Evolutionary conservation across 1,140 invertebrate species (phyloP).

Genomic region (Marisa cornuarietis): DNA sequence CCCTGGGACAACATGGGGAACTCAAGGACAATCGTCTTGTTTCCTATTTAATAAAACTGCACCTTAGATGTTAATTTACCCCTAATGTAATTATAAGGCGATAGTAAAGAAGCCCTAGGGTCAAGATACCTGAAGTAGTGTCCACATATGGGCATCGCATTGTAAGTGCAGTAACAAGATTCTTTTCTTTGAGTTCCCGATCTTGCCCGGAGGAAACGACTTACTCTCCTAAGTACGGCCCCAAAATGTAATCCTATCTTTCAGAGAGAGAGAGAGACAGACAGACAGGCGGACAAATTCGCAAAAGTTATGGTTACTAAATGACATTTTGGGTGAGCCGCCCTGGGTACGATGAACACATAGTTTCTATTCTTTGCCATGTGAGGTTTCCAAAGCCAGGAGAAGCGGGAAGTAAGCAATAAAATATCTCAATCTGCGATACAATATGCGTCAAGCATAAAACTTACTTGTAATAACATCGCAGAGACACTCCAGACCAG

Average conservation of each 20-base stretch:
- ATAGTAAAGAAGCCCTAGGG: too few species aligned
- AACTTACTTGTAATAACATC: conserved; percentile 26
- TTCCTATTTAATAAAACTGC: background rate
- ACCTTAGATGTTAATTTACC: background rate
- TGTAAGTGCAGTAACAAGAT: too few species aligned
- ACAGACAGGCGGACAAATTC: background rate
- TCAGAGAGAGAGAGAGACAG: too few species aligned
- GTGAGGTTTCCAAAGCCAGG: background rate
- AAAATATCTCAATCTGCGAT: conserved; percentile 45
- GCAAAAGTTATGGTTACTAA: background rate
- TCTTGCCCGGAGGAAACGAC: too few species aligned
- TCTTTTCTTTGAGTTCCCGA: too few species aligned
- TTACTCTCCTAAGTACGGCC: background rate
- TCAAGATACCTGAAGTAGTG: too few species aligned
- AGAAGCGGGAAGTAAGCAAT: conserved; percentile 45
- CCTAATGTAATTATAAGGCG: too few species aligned
- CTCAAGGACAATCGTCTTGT: background rate
- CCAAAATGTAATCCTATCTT: background rate
- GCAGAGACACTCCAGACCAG: background rate
- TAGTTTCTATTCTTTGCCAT: too few species aligned
- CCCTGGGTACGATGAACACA: too few species aligned
- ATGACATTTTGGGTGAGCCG: background rate
- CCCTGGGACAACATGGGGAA: background rate
- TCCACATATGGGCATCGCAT: too few species aligned
- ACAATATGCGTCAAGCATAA: conserved; percentile 46